These are phyloP conservation scores for Xylocopa sonorina DNA, from an alignment of 1,140 invertebrate genomes.

Conservation along the genomic window DNA sequence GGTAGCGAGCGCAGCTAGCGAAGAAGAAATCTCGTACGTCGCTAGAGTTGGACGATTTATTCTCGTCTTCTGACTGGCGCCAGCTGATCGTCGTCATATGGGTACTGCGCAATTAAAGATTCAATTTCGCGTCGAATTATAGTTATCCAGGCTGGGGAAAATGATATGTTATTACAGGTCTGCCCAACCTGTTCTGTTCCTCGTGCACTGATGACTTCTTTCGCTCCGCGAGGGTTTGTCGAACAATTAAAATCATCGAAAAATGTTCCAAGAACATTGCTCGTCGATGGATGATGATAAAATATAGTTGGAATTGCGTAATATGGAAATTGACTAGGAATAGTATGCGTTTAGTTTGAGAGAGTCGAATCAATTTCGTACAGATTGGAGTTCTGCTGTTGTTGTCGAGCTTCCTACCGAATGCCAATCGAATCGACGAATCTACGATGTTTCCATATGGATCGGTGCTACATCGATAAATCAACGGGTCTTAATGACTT, in stretches of 20 bases:
- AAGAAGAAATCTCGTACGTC: background rate
- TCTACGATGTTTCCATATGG: background rate
- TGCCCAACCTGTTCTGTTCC: conserved; percentile 2
- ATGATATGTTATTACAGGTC: conserved; percentile 58
- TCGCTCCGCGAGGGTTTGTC: background rate
- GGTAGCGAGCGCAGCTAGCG: too few relatives aligned
- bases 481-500: background rate
- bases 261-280: conserved; percentile 3
- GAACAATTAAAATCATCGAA: too few relatives aligned
- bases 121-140: conserved; percentile 56
- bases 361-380: background rate
- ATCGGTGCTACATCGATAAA: background rate
- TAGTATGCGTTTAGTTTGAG: background rate
- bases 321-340: conserved; percentile 3
- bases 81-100: conserved; percentile 33
- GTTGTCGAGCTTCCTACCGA: background rate
- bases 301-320: background rate
- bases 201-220: conserved; percentile 1
- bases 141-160: conserved; percentile 45
- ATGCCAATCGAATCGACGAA: too few relatives aligned
- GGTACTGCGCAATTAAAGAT: conserved; percentile 44
- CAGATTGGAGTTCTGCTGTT: background rate
- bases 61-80: conserved; percentile 47
- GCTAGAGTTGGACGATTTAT: conserved; percentile 12
- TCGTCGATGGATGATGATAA: background rate